A percentile compares a stretch with the other conserved stretches of the same genome.
Conservation (phyloP, 1,140 invertebrate genomes). For the Brachionus koreanus region DNA sequence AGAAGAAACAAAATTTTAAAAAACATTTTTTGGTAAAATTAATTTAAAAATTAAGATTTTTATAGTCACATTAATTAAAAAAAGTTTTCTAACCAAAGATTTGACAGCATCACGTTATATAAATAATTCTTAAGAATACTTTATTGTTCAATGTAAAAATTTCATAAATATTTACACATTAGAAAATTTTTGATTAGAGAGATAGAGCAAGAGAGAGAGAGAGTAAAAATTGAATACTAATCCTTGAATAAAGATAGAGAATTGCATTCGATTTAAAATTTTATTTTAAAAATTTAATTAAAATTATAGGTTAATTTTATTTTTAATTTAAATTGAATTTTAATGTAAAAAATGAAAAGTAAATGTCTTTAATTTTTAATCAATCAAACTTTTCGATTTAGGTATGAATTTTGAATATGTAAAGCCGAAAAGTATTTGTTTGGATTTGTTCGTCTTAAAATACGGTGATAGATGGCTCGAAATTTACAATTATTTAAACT, state of each 20-base stretch:
- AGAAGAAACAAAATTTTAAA: background rate
- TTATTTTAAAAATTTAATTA: background rate
- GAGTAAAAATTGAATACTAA: background rate
- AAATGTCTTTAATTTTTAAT: background rate
- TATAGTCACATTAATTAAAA: background rate
- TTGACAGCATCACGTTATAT: background rate
- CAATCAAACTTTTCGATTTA: conserved; percentile 1
- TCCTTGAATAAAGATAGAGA: background rate
- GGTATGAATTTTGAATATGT: background rate
- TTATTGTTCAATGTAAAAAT: background rate
- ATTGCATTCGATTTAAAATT: background rate
- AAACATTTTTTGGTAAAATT: background rate
- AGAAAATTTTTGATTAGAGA: background rate
- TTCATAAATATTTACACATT: background rate
- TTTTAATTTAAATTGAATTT: background rate
- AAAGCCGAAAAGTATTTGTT: conserved; percentile 19
- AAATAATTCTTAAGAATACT: background rate
- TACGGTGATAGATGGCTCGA: background rate
- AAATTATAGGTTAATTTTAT: background rate
- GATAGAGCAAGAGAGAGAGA: too few relatives aligned
- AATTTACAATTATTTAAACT: conserved; percentile 8
- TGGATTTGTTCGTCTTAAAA: conserved; percentile 13
- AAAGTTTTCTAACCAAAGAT: background rate
- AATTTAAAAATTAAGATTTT: background rate
- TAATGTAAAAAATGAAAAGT: background rate